phyloP scores from a whole-genome alignment of 2,113 vertebrate genomes.

The Cyprinodon brontotheroides region DNA sequence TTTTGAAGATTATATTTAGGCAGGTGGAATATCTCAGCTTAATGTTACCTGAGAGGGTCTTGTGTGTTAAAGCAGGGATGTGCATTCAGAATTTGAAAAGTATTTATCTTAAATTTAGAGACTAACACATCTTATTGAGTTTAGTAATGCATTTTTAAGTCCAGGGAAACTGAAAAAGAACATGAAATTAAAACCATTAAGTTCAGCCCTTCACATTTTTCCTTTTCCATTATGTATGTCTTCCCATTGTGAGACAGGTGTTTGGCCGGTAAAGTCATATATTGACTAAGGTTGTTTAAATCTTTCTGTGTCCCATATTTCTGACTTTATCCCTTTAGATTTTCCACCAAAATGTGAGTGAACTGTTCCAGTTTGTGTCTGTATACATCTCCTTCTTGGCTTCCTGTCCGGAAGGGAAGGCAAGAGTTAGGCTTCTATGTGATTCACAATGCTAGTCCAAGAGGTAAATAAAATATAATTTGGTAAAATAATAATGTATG shows the following conservation, averaged over 20 bases:
- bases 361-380: constrained; percentile 26
- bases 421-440: constrained; percentile 13
- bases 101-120: background rate
- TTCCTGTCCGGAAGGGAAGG: constrained; percentile 8
- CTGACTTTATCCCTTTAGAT: constrained; percentile 45
- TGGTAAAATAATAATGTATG: too few relatives aligned
- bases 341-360: constrained; percentile 45
- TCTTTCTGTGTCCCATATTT: constrained; percentile 19
- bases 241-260: background rate
- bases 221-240: background rate
- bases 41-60: constrained; percentile 51
- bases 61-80: constrained; percentile 62
- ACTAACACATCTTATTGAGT: background rate
- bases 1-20: constrained; percentile 44
- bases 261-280: background rate
- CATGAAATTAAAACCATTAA: background rate
- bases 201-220: background rate
- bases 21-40: constrained; percentile 64
- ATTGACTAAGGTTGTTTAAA: constrained; percentile 31
- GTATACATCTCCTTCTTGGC: constrained; percentile 24
- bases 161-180: background rate
- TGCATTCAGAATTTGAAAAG: constrained; percentile 61
- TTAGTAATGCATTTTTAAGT: constrained; percentile 21
- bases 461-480: too few relatives aligned
- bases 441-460: too few relatives aligned